Evolutionary conservation across 2,113 vertebrate species (phyloP), one percentile per base, ranked within the genome.

Genomic region (Chionomys nivalis): DNA sequence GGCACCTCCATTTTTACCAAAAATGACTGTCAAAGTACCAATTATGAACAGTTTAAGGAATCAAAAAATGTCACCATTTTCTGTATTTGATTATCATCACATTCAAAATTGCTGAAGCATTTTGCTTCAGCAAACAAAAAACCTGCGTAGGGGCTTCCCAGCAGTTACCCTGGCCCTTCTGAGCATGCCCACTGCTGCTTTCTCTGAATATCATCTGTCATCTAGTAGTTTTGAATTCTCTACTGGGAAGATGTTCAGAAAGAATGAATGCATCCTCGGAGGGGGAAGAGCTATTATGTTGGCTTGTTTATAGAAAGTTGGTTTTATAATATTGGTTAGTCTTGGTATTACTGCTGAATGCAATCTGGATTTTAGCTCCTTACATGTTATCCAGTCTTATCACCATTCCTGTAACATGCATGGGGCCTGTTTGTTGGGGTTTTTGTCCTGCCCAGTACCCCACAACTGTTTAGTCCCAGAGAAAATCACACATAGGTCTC

Each of bases 141-240:
- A 78, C 28, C 36, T 0, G 0, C 17, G 2, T 0, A 39, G 8
- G 23, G 12, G 7, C 9, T 85, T 44, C 36, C 36, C 9, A 4
- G 24, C 1, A n/a, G 55, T 9, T n/a, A 4, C 0, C 1, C 44
- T 26, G 13, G 26, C 9, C 12, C 10, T 49, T 55, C 49, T 23
- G 28, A 77, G 5, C 14, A 13, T 2, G 1, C 65, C 39, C 1
- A 23, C 0, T 21, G 3, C 36, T 44, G 23, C 68, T 42, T 68
- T 58, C 11, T 19, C 44, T 19, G n/a, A 19, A 0, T 21, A n/a
- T 44, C 72, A 39, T 78, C 65, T 52, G 4, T 14, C 73, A 77
- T 10, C 39, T 75, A 5, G 77, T 65, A 1, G 23, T 2, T 11
- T 52, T 3, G 23, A 17, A 10, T 58, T 63, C 65, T 52, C 6